These are phyloP conservation scores for Pterostichus niger DNA, from an alignment of 2,888 invertebrate species.

Conservation along the genomic window DNA sequence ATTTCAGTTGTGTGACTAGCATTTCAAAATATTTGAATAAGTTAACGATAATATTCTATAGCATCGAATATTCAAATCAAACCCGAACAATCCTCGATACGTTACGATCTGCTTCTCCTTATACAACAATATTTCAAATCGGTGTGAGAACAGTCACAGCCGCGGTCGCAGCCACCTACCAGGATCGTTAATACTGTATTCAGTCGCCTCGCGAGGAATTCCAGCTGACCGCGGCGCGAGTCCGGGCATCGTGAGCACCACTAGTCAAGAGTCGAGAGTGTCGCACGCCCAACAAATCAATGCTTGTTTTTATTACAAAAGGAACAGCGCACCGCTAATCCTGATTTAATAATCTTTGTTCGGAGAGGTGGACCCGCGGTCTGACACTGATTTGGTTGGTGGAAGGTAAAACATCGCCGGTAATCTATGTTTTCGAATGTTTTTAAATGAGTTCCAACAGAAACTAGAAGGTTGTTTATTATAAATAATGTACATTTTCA, in stretches of 20 bases:
- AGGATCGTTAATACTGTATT: conserved; percentile 64
- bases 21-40: conserved; percentile 33
- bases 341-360: conserved; percentile 77
- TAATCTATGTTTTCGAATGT: not conserved
- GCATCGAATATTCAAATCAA: conserved; percentile 23
- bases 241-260: no score
- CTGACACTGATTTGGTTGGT: not conserved
- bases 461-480: not conserved
- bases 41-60: not conserved
- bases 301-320: conserved; percentile 73
- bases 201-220: conserved; percentile 46
- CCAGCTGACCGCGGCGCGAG: conserved; percentile 6
- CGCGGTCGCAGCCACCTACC: conserved; percentile 32
- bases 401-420: not conserved
- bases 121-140: conserved; percentile 49
- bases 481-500: no score
- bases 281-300: conserved; percentile 74
- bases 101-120: not conserved
- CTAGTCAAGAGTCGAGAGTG: not conserved
- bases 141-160: conserved; percentile 23
- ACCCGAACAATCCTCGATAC: conserved; percentile 13
- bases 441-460: not conserved
- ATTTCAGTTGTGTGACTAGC: no score
- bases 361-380: conserved; percentile 55
- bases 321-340: conserved; percentile 75